Evolutionary conservation across 2,113 vertebrate species (phyloP), one percentile per base, ranked within the genome.

Genomic region (Nycticorax nycticorax): DNA sequence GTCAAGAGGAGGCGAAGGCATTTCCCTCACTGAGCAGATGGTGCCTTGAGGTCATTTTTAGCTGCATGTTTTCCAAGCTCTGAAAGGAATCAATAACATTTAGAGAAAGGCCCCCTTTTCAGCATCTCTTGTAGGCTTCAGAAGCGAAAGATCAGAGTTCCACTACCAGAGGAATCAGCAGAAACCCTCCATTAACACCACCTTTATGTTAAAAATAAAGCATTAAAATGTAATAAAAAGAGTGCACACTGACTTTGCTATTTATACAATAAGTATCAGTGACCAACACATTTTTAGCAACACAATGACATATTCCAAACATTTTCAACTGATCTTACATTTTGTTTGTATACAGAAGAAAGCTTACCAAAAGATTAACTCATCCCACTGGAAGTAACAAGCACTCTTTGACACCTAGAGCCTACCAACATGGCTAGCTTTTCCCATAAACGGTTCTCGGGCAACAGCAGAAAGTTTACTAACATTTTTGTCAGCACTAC

Each of bases 11-110:
- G 72, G 72, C 28, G 81, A 94, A 96, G 56, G 12, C 77, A 73
- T 74, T 97, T 83, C 89, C 93, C 85, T 83, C 14, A 8, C 66
- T 50, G 26, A 62, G 76, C 87, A 96, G 47, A 88, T 21, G 18
- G 39, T 17, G 15, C 91, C 88, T 91, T 84, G 88, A 93, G 88
- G 85, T 97, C 90, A 94, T 62, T 95, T 79, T 79, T 77, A 81
- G 67, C 53, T 68, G 32, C 28, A 7, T 35, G 47, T 92, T 93
- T 93, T 86, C 75, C 79, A 83, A 76, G 62, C 41, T 89, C 47
- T 88, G 33, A 74, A 79, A 68, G 53, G 47, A 83, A 79, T 60
- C 69, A 85, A n/a, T 60, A 77, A 67, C 4, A 1, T 75, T 75
- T 26, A 67, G 67, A 74, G 60, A 37, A 94, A 88, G 33, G 39